Percentiles rank a stretch among this genome's conserved stretches.
phyloP scores from a whole-genome alignment of 2,888 invertebrate species.

The Dascillus cervinus region DNA sequence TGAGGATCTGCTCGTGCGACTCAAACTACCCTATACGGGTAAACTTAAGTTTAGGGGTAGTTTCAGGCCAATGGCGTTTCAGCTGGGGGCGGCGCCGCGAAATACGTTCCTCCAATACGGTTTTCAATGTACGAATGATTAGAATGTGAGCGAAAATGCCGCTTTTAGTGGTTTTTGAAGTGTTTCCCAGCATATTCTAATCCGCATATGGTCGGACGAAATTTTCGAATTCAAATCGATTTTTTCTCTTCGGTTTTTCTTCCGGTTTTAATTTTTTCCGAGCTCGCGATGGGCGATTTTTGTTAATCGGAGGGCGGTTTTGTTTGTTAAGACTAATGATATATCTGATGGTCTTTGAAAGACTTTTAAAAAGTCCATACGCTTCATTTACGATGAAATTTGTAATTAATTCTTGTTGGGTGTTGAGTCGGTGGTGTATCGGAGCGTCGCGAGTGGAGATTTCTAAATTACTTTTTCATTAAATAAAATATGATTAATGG shows the following conservation, averaged over 20 bases:
- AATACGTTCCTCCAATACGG: slow-evolving; percentile 46
- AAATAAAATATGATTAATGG: slow-evolving; percentile 32
- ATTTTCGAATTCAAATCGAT: too few relatives aligned
- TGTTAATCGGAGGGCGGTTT: too few relatives aligned
- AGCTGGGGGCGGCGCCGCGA: slow-evolving; percentile 36
- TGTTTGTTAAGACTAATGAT: slow-evolving; percentile 16
- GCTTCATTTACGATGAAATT: slow-evolving; percentile 24
- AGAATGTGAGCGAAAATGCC: slow-evolving; percentile 15
- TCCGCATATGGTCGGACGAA: slow-evolving; percentile 22
- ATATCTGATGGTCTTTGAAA: slow-evolving; percentile 17
- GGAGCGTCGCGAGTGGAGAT: slow-evolving; percentile 16
- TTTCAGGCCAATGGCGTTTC: slow-evolving; percentile 41
- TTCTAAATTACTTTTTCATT: slow-evolving; percentile 33
- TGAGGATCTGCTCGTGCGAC: slow-evolving; percentile 22
- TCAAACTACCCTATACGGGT: slow-evolving; percentile 42
- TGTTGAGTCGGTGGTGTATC: too few relatives aligned
- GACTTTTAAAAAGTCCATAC: slow-evolving; percentile 24
- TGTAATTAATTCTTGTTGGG: slow-evolving; percentile 22
- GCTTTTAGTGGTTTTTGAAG: slow-evolving; percentile 11
- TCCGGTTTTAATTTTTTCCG: too few relatives aligned
- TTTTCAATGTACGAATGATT: slow-evolving; percentile 38
- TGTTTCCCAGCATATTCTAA: slow-evolving; percentile 24
- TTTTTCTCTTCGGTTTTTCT: too few relatives aligned
- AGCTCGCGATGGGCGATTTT: too few relatives aligned
- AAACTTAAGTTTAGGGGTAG: slow-evolving; percentile 41